Evolutionary conservation across 2,113 vertebrate genomes (phyloP).

Genomic region (Pygoscelis antarcticus): DNA sequence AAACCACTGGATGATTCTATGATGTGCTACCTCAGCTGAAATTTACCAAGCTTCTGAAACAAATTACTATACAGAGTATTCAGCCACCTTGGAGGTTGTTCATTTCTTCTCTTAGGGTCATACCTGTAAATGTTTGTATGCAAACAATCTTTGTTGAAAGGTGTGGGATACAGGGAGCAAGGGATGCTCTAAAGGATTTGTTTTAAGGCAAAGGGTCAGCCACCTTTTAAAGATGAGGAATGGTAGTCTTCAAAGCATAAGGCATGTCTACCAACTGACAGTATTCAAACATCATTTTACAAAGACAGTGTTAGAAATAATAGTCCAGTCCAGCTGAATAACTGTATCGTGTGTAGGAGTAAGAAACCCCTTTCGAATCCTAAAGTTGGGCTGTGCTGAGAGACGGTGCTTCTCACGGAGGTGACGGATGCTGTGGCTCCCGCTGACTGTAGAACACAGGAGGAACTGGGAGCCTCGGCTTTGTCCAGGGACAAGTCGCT

Average conservation of each 20-base stretch:
- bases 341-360: not conserved
- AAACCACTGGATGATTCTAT: not conserved
- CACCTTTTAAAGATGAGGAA: not conserved
- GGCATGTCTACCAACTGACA: not conserved
- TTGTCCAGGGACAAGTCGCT: rapidly evolving
- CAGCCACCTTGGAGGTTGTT: not conserved
- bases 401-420: rapidly evolving
- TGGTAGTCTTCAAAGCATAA: not conserved
- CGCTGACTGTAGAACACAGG: not conserved
- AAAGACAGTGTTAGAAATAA: not conserved
- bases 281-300: not conserved
- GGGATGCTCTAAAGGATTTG: not conserved
- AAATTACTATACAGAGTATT: not conserved
- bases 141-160: not conserved
- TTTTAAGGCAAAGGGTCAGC: not conserved
- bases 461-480: not conserved
- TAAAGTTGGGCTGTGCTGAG: not conserved
- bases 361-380: not conserved
- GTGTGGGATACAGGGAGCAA: not conserved
- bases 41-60: not conserved
- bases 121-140: not conserved
- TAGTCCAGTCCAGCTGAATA: not conserved
- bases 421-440: not conserved
- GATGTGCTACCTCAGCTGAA: not conserved
- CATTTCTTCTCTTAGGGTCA: not conserved